Evolutionary conservation across 2,888 invertebrate genomes (phyloP).

Genomic region (Scaptomyza flava): DNA sequence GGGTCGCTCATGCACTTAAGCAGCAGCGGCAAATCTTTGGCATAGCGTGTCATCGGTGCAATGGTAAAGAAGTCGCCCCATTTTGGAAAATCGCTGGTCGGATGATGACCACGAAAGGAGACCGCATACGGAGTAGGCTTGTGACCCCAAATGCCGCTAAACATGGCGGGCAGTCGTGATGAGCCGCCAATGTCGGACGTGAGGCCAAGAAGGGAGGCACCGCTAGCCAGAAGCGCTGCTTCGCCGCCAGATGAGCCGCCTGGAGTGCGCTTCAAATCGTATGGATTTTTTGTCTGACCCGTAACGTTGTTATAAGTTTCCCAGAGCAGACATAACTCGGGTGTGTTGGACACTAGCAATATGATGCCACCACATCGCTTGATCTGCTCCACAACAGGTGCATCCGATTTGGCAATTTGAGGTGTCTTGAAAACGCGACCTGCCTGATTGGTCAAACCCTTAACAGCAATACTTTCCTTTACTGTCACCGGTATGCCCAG

Average conservation of each 20-base stretch:
- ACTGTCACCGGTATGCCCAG: conserved; percentile 94
- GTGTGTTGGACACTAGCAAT: conserved; percentile 94
- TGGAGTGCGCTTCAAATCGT: conserved; percentile 90
- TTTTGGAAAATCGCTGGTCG: conserved; percentile 86
- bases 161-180: conserved; percentile 94
- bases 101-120: conserved; percentile 89
- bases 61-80: conserved; percentile 90
- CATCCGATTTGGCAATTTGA: conserved; percentile 89
- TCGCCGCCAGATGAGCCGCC: conserved; percentile 97
- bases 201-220: conserved; percentile 92
- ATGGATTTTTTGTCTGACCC: conserved; percentile 95
- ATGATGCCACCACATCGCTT: conserved; percentile 93
- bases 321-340: conserved; percentile 96
- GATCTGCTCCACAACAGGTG: conserved; percentile 89
- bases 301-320: conserved; percentile 95
- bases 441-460: conserved; percentile 91
- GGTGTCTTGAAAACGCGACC: conserved; percentile 87
- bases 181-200: conserved; percentile 97
- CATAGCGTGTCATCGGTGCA: conserved; percentile 95
- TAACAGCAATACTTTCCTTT: conserved; percentile 92
- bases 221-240: conserved; percentile 91
- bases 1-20: conserved; percentile 89
- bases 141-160: conserved; percentile 97
- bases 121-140: conserved; percentile 91
- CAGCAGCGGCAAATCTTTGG: conserved; percentile 91